phyloP scores from a whole-genome alignment of 2,113 vertebrate genomes.

The Xenus cinereus region DNA sequence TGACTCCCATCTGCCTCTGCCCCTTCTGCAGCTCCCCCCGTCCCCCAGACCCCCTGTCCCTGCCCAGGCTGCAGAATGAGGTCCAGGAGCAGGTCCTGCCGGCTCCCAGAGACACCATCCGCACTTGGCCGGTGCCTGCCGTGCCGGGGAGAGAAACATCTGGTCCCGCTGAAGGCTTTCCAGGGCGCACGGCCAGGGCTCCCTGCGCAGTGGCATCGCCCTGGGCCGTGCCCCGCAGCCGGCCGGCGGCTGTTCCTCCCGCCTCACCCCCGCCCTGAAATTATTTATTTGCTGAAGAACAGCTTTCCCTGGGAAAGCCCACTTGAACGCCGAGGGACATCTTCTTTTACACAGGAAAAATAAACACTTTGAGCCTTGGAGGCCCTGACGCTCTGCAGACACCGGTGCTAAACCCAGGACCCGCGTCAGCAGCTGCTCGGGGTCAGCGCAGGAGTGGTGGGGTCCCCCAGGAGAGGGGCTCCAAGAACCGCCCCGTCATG shows the following conservation, averaged over 20 bases:
- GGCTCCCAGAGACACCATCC: background rate
- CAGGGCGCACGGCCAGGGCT: background rate
- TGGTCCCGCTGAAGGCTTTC: background rate
- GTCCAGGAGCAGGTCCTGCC: background rate
- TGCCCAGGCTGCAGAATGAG: background rate
- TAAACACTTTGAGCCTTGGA: background rate
- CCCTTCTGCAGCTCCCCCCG: background rate
- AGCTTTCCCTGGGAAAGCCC: background rate
- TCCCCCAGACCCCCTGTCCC: no score
- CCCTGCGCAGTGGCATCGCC: background rate
- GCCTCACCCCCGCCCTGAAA: background rate
- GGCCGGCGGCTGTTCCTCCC: background rate
- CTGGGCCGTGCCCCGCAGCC: background rate
- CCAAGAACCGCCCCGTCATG: no score
- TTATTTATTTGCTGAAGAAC: constrained; percentile 32
- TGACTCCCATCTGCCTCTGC: background rate
- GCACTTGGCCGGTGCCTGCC: rapidly evolving
- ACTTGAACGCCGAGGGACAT: background rate
- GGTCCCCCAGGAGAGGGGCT: background rate
- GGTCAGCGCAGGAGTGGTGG: rapidly evolving
- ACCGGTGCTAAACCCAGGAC: background rate
- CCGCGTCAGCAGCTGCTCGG: rapidly evolving
- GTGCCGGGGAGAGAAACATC: constrained; percentile 6
- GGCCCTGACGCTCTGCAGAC: background rate
- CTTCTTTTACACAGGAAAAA: background rate